Conservation (phyloP, 2,888 invertebrate genomes). For the Eledone cirrhosa region DNA sequence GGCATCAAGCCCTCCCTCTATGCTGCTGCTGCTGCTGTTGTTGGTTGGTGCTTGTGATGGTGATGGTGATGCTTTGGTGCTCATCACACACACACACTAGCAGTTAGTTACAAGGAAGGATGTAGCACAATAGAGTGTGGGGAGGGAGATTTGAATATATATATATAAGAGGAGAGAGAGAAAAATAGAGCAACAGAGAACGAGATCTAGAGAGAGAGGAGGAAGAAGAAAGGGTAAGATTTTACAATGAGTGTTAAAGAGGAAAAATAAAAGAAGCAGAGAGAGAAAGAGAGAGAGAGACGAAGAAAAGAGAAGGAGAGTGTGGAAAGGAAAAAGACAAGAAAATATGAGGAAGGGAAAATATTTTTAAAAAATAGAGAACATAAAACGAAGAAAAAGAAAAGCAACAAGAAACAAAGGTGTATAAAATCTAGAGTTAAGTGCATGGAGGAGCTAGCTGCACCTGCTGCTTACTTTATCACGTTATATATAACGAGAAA, state of each 20-base stretch:
- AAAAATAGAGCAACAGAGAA: too few species aligned
- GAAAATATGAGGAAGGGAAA: background rate
- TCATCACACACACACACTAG: too few species aligned
- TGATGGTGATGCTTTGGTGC: too few species aligned
- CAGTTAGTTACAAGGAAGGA: too few species aligned
- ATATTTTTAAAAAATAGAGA: too few species aligned
- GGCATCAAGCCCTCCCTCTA: background rate
- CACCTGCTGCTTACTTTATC: conserved; percentile 5
- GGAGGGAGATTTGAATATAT: too few species aligned
- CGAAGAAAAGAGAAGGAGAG: background rate
- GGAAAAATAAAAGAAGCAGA: background rate
- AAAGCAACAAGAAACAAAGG: background rate
- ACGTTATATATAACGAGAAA: background rate
- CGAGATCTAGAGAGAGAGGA: background rate
- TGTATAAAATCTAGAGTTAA: background rate
- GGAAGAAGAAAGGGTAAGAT: background rate
- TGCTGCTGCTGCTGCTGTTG: background rate
- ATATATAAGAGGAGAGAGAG: too few species aligned
- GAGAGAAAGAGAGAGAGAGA: background rate
- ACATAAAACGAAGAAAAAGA: background rate
- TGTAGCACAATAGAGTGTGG: too few species aligned
- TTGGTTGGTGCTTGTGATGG: too few species aligned
- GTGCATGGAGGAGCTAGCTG: background rate
- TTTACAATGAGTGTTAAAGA: background rate
- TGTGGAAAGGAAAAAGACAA: background rate